A percentile compares a stretch with the other conserved stretches of the same genome.
phyloP scores from a whole-genome alignment of 2,888 invertebrate species.

The Notocelia uddmanniana region DNA sequence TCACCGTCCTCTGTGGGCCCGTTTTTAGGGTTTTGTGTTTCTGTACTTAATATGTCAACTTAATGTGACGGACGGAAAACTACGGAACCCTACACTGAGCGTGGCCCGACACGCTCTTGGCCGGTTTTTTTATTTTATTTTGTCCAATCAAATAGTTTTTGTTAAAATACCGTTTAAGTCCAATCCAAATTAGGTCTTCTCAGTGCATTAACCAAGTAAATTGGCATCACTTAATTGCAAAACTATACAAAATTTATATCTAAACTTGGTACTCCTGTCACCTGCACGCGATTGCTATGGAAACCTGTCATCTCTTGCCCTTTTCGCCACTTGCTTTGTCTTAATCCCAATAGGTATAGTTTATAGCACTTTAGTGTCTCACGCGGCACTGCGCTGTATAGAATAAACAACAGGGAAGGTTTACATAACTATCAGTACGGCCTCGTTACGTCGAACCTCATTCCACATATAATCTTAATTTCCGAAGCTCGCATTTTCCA shows the following conservation, averaged over 20 bases:
- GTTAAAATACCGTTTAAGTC: too few relatives aligned
- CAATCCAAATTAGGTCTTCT: too few relatives aligned
- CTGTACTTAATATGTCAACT: too few relatives aligned
- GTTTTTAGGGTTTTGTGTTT: too few relatives aligned
- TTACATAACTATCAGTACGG: conserved; percentile 39
- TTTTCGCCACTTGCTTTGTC: background rate
- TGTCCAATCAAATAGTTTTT: too few relatives aligned
- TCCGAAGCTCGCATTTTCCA: background rate
- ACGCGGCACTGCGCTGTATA: conserved; percentile 2
- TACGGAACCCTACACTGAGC: too few relatives aligned
- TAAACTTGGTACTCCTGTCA: background rate
- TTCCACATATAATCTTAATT: background rate
- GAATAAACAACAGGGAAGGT: conserved; percentile 25
- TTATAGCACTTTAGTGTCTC: background rate
- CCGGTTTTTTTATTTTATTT: too few relatives aligned
- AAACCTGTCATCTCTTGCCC: background rate
- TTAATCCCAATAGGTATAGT: too few relatives aligned
- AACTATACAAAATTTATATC: background rate
- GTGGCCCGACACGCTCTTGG: too few relatives aligned
- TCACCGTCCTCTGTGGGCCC: too few relatives aligned
- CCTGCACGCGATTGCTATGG: background rate
- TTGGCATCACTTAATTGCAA: background rate
- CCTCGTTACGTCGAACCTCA: conserved; percentile 28
- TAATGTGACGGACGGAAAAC: too few relatives aligned
- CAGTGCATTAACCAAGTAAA: too few relatives aligned